Evolutionary conservation across 2,797 vertebrate genomes (phyloP), one percentile per base, ranked within the genome.

Genomic region (Dermochelys coriacea): DNA sequence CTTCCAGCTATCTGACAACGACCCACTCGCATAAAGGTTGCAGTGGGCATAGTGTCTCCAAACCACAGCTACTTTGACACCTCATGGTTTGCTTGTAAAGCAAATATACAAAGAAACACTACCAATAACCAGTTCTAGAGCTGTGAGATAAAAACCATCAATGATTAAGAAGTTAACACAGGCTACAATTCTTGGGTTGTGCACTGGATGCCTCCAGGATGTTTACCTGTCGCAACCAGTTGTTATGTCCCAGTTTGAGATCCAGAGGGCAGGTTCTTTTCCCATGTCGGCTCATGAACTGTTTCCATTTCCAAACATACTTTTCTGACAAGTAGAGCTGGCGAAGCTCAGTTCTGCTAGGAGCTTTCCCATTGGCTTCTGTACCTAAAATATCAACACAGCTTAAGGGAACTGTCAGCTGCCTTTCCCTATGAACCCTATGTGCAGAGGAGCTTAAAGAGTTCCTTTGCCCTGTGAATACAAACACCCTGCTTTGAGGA

Each of bases 231-330:
- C 99, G 98, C 87, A 99, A 98, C 99, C 99, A 99, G 96, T 99
- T 99, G 98, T 99, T 99, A 96, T 99, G 99, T 51, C 99, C 99
- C 94, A 99, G 98, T 92, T 99, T 99, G 93, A 99, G 99, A 92
- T 97, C 99, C 97, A 97, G 98, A 94, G 98, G 99, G 94, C 97
- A 99, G 80, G 97, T 98, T 97, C 98, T 99, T 98, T 96, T 99
- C 95, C 98, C 99, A 95, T 95, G 98, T 95, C 98, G 97, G 87
- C 99, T 99, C 98, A 99, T 98, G 93, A 99, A 99, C 98, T 99
- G 99, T 87, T 99, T 99, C 99, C 99, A 99, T 91, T 99, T 99
- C 99, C 99, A 99, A 4, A 99, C 98, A 0, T 99, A 99, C 96
- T 99, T 99, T 98, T 99, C 99, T 0, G 99, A 98, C 97, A 99